phyloP scores from a whole-genome alignment of 2,888 invertebrate species.

The Piscicola geometra region DNA sequence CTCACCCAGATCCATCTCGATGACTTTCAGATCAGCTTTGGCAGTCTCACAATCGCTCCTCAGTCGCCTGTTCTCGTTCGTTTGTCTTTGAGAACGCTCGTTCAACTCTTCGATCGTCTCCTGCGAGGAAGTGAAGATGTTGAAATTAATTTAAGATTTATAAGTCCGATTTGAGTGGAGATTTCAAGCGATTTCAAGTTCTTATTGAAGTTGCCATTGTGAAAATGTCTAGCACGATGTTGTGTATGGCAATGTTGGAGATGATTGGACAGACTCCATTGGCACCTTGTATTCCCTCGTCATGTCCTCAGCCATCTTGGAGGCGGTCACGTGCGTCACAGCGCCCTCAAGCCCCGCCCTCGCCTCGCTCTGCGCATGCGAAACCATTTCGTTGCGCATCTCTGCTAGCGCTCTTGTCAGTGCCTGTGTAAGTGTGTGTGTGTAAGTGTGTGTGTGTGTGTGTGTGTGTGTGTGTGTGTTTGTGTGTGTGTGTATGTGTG shows the following conservation, averaged over 20 bases:
- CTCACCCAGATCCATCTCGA: constrained; percentile 1
- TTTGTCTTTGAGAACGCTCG: not conserved
- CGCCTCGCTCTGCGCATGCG: not conserved
- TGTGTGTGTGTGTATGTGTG: too few species aligned
- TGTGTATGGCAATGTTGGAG: too few species aligned
- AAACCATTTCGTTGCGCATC: constrained; percentile 2
- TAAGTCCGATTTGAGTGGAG: too few species aligned
- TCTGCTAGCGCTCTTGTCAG: not conserved
- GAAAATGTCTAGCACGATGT: too few species aligned
- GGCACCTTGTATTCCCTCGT: constrained; percentile 9
- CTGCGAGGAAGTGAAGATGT: not conserved
- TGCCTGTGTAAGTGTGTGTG: not conserved
- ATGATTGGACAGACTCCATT: too few species aligned
- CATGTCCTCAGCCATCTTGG: not conserved
- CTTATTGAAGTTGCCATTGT: too few species aligned
- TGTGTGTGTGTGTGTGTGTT: too few species aligned
- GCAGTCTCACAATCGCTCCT: not conserved
- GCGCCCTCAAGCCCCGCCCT: constrained; percentile 1
- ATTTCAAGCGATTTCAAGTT: too few species aligned
- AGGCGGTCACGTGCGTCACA: not conserved
- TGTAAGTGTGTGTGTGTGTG: too few species aligned
- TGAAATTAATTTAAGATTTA: too few species aligned
- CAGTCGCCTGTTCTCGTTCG: not conserved
- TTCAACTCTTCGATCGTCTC: not conserved
- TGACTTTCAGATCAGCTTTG: not conserved